Percentiles rank a stretch among this genome's conserved stretches.
Conservation (phyloP, 2,888 invertebrate species). For the Phragmatobia fuliginosa region DNA sequence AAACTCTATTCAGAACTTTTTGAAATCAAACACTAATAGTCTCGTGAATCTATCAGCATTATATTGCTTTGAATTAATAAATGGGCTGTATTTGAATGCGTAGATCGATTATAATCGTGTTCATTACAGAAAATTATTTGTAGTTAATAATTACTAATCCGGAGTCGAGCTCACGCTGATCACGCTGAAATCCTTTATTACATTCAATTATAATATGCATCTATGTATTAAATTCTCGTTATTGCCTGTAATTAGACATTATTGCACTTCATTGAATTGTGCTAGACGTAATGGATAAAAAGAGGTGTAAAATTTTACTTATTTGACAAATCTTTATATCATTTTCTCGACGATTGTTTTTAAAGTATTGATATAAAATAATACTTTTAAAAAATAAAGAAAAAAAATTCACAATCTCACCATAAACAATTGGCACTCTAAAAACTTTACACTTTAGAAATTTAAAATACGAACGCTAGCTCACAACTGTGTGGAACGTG, state of each 20-base stretch:
- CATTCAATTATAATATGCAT: not conserved
- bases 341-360: not conserved
- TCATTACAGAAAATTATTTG: not conserved
- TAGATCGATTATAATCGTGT: not conserved
- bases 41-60: not conserved
- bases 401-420: conserved; percentile 14
- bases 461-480: conserved; percentile 29
- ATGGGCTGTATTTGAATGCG: not conserved
- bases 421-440: conserved; percentile 27
- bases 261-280: not conserved
- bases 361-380: not conserved
- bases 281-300: not conserved
- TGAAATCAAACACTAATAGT: not conserved
- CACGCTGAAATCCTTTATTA: not conserved
- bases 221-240: not conserved
- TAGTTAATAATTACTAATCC: not conserved
- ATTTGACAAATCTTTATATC: not conserved
- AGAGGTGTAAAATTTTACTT: not conserved
- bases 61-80: not conserved
- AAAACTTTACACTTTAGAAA: conserved; percentile 16
- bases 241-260: not conserved
- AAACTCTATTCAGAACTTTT: not conserved
- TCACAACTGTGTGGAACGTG: conserved; percentile 26
- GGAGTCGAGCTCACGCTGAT: not conserved
- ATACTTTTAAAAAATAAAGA: not conserved